phyloP scores from a whole-genome alignment of 2,113 vertebrate genomes.

The Bombycilla garrulus region DNA sequence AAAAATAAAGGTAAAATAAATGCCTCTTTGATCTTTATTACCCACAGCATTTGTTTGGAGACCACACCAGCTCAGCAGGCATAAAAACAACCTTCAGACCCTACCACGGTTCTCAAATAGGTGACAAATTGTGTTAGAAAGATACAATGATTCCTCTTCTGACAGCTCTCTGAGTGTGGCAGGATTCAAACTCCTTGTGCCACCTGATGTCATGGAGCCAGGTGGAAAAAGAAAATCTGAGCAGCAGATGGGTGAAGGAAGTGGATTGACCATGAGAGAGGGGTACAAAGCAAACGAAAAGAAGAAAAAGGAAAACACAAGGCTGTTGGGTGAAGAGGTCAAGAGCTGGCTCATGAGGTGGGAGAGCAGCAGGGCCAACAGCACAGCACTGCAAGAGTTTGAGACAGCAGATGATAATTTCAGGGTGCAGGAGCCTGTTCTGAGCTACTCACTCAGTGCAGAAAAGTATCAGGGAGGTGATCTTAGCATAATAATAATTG shows the following conservation, averaged over 20 bases:
- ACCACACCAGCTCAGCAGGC: neutral
- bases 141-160: rapidly evolving
- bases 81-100: neutral
- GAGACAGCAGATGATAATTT: neutral
- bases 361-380: neutral
- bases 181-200: neutral
- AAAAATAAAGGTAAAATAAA: neutral
- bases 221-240: neutral
- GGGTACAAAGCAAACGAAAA: neutral
- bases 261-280: neutral
- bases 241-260: neutral
- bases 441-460: neutral
- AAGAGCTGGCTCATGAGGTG: neutral
- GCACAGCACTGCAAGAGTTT: too few relatives aligned
- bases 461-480: neutral
- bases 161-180: neutral
- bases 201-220: neutral
- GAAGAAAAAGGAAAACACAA: rapidly evolving
- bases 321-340: neutral
- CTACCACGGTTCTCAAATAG: neutral
- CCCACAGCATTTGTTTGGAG: neutral
- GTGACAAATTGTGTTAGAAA: neutral
- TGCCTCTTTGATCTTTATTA: neutral
- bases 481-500: neutral
- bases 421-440: neutral